These are phyloP conservation scores for Standfussiana lucernea DNA, from an alignment of 2,888 invertebrate genomes.

Conservation along the genomic window DNA sequence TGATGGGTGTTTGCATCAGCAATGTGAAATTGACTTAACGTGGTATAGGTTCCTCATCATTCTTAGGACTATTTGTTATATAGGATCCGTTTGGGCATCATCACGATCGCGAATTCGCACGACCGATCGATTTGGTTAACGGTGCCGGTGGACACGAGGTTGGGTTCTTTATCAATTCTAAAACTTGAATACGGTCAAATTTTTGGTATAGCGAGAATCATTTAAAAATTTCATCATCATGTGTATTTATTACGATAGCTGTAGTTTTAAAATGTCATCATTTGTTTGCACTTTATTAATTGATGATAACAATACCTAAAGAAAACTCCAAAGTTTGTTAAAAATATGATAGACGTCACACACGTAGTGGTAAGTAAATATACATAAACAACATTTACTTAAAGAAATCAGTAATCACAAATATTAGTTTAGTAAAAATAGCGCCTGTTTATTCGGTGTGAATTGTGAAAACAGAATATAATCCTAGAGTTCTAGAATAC, in stretches of 20 bases:
- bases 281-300: conserved; percentile 11
- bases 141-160: neutral
- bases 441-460: neutral
- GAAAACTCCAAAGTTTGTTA: conserved; percentile 11
- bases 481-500: neutral
- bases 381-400: conserved; percentile 22
- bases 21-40: neutral
- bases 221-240: conserved; percentile 14
- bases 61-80: neutral
- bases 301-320: conserved; percentile 31
- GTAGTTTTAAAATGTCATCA: conserved; percentile 30
- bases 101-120: neutral
- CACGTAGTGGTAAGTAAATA: conserved; percentile 14
- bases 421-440: conserved; percentile 32
- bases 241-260: neutral
- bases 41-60: neutral
- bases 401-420: conserved; percentile 2
- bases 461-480: conserved; percentile 10
- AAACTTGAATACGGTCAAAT: neutral
- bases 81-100: neutral
- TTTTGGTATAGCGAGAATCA: neutral
- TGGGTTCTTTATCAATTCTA: neutral
- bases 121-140: neutral
- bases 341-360: conserved; percentile 29
- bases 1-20: neutral